These are phyloP conservation scores for Eidolon helvum DNA, from an alignment of 2,113 vertebrate genomes.

Conservation along the genomic window DNA sequence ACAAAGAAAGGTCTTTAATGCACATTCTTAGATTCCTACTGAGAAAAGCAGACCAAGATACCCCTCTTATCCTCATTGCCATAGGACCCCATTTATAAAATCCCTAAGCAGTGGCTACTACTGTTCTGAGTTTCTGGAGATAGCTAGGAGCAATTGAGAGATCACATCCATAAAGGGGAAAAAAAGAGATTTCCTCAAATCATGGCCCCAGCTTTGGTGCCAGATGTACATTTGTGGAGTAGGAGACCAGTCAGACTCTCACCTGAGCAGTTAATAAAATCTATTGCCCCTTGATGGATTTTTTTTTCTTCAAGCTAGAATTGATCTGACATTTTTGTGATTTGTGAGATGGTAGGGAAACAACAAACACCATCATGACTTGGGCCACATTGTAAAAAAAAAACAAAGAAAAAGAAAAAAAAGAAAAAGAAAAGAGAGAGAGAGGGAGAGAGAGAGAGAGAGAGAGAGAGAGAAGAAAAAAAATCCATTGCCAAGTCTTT, in stretches of 20 bases:
- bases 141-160: not conserved
- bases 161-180: not conserved
- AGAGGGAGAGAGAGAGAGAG: too few species aligned
- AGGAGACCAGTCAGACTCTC: slow-evolving; percentile 62
- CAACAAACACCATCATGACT: slow-evolving; percentile 75
- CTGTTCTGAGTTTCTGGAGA: not conserved
- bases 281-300: slow-evolving; percentile 81
- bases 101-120: not conserved
- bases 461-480: not conserved
- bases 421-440: too few species aligned
- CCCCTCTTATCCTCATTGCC: not conserved
- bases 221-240: slow-evolving; percentile 52
- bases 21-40: not conserved
- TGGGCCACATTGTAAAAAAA: slow-evolving; percentile 55
- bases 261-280: slow-evolving; percentile 84
- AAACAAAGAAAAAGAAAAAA: not conserved
- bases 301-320: slow-evolving; percentile 76
- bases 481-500: not conserved
- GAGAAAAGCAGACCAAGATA: not conserved
- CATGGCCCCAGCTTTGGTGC: slow-evolving; percentile 34
- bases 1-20: not conserved
- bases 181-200: slow-evolving; percentile 58
- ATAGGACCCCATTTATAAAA: not conserved
- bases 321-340: slow-evolving; percentile 81
- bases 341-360: slow-evolving; percentile 80